Base-by-base conservation (phyloP, 2,888 invertebrate species). In the Melinopterus prodromus region DNA sequence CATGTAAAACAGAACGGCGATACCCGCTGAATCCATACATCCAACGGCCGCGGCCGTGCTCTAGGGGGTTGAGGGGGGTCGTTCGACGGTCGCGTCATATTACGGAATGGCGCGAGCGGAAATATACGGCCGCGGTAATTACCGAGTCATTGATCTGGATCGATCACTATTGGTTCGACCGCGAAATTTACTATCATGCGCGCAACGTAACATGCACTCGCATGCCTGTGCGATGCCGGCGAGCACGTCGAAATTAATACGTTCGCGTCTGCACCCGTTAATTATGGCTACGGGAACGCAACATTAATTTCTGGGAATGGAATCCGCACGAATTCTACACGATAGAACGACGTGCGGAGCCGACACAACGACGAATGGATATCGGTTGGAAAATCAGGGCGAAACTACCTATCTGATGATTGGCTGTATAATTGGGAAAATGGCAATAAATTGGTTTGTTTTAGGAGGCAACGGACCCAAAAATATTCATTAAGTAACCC, bases 121-220 rank as follows among this genome's bases (percentile, higher is more conserved):
- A 74, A 35, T 74, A 74, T 74, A 74, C 74, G 74, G 6, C n/a
- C n/a, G 9, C 74, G 74, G 74, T 74, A 74, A 74, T 74, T 74
- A 74, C 74, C 12, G 36, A 74, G 74, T 74, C 74, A 37, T 74
- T 74, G 74, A 74, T 74, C 36, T 74, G 74, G 35, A 74, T 74
- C 74, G 74, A 74, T 74, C 37, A 36, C 26, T 53, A 53, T 53
- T 53, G 53, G 53, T 1, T 53, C 53, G 53, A 53, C 53, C 53
- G 53, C 53, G 53, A 53, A 53, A 53, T 53, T 53, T 53, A 53
- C 53, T 53, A 53, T 53, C 53, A 4, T 53, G 53, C 53, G 53
- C 1, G 9, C n/a, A n/a, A 53, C 5, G 53, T 53, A 53, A 53
- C 53, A 53, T 53, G 53, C 53, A 53, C 53, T 53, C 53, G 53